Conservation (phyloP, 2,113 vertebrate genomes). For the Rhombomys opimus region DNA sequence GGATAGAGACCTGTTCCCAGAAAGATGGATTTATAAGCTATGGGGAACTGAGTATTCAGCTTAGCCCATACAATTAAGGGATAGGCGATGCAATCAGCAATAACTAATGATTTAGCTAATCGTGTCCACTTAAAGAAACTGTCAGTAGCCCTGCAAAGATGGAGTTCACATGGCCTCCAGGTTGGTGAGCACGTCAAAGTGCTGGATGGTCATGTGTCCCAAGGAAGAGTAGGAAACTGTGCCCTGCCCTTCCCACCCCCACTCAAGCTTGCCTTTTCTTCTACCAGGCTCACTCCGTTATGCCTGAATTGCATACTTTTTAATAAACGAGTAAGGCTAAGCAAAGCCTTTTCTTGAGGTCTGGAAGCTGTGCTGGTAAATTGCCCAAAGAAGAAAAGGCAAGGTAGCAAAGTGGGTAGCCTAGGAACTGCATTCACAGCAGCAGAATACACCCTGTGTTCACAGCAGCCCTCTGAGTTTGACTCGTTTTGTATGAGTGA, state of each 20-base stretch:
- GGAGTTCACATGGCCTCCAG: background rate
- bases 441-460: background rate
- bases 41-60: background rate
- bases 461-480: background rate
- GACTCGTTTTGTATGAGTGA: background rate
- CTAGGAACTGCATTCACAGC: accelerated
- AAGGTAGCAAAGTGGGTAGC: background rate
- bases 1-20: background rate
- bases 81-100: background rate
- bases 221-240: background rate
- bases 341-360: background rate
- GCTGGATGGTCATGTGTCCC: background rate
- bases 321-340: background rate
- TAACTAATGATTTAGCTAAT: background rate
- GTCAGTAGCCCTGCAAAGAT: background rate
- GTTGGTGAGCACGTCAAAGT: background rate
- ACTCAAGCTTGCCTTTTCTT: background rate
- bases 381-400: background rate
- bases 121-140: background rate
- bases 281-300: background rate
- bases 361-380: background rate
- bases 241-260: accelerated
- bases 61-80: accelerated
- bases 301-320: background rate
- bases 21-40: background rate